Base-by-base conservation (phyloP, 2,888 invertebrate species). In the Corbicula japonica region DNA sequence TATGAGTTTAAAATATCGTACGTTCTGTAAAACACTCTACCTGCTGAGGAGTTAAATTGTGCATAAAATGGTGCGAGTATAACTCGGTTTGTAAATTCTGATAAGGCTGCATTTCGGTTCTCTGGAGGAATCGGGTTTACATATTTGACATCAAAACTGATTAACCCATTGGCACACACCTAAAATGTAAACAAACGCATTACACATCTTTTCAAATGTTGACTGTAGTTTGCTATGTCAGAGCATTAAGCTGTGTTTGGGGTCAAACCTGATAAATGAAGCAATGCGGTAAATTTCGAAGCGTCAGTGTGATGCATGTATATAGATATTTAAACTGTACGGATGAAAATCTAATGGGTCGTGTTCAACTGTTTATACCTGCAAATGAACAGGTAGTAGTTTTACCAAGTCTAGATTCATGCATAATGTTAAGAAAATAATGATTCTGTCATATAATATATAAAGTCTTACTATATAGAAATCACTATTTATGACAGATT, bases 91-190 rank as follows among this genome's bases (percentile, higher is more conserved):
- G n/a, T n/a, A 5, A 52, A 23, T 5, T 2, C 1, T n/a, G n/a
- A n/a, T 1, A 15, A 30, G 18, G 32, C 52, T 44, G 21, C n/a
- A 4, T 38, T 26, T 18, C 30, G 35, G 26, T 26, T 38, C 6
- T 44, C 28, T 26, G 52, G 52, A 41, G 61, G 61, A 15, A 30
- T 61, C 18, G 35, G 28, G 4, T 18, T 28, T 0, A 26, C 30
- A 28, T 61, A 61, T 15, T 23, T 41, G 12, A 2, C 28, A 2
- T 41, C 61, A 26, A 61, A 61, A 26, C 61, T 61, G 15, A 61
- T 41, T 21, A 61, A 8, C 21, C 61, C 61, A 38, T 44, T 35
- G 1, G 28, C n/a, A 61, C 61, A 61, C 10, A 61, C 61, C 61
- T 61, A 32, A 12, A 56, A 54, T 6, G 12, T 2, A 54, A 54